These are phyloP conservation scores for Australoheros scitulus DNA, from an alignment of 2,113 vertebrate species.

Conservation along the genomic window DNA sequence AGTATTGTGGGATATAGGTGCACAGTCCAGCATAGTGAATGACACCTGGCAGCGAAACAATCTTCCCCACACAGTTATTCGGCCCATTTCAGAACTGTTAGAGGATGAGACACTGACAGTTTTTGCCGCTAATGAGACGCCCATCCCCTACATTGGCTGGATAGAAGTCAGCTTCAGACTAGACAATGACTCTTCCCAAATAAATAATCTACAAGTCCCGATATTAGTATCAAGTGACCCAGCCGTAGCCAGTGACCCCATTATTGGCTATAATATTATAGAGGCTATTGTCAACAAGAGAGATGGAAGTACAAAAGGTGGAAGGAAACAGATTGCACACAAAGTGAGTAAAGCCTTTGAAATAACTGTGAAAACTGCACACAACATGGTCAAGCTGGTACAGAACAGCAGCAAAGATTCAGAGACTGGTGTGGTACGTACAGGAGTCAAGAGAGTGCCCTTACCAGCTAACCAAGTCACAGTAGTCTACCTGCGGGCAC, in stretches of 20 bases:
- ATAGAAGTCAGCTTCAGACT: conserved; percentile 5
- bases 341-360: conserved; percentile 4
- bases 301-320: background rate
- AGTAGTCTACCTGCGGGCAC: background rate
- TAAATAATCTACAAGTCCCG: background rate
- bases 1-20: background rate
- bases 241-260: background rate
- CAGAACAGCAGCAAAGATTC: background rate
- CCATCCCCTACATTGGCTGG: conserved; percentile 6
- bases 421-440: background rate
- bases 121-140: background rate
- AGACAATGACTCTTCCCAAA: background rate
- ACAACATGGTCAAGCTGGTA: background rate
- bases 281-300: background rate
- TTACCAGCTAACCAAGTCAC: background rate
- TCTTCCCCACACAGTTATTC: background rate
- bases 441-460: background rate
- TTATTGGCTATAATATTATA: background rate
- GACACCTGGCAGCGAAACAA: background rate
- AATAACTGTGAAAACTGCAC: background rate
- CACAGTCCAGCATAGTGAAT: background rate
- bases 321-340: background rate
- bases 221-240: conserved; percentile 1
- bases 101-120: background rate
- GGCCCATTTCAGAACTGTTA: background rate